Evolutionary conservation across 2,113 vertebrate genomes (phyloP).

Genomic region (Sarotherodon lohbergeri): DNA sequence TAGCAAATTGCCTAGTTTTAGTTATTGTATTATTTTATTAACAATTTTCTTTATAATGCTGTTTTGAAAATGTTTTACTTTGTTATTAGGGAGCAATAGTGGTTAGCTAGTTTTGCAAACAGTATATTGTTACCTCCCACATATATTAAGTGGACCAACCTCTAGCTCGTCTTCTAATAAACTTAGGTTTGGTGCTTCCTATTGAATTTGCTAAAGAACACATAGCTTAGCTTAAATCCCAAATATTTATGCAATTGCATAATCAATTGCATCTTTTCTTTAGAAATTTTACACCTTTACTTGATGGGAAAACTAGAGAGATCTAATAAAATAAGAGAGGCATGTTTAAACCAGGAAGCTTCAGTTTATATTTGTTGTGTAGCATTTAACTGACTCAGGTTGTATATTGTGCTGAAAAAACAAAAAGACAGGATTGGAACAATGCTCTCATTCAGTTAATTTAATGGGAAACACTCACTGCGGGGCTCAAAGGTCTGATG

Average conservation of each 20-base stretch:
- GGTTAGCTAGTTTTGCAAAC: neutral
- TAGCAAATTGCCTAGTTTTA: neutral
- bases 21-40: neutral
- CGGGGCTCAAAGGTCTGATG: neutral
- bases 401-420: neutral
- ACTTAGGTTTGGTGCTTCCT: neutral
- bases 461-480: neutral
- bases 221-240: neutral
- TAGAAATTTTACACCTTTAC: neutral
- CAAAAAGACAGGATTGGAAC: neutral
- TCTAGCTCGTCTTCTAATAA: neutral
- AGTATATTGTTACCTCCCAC: neutral
- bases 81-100: neutral
- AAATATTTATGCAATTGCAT: neutral
- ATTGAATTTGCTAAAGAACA: neutral
- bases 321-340: neutral
- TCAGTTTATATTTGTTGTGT: neutral
- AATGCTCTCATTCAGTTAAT: neutral
- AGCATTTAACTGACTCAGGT: neutral
- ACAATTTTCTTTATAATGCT: neutral
- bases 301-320: neutral
- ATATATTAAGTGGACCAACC: neutral
- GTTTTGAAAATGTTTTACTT: neutral
- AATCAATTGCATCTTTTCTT: neutral
- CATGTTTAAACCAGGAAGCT: neutral